These are phyloP conservation scores for Cydia pomonella DNA, from an alignment of 1,140 invertebrate species.

Conservation along the genomic window DNA sequence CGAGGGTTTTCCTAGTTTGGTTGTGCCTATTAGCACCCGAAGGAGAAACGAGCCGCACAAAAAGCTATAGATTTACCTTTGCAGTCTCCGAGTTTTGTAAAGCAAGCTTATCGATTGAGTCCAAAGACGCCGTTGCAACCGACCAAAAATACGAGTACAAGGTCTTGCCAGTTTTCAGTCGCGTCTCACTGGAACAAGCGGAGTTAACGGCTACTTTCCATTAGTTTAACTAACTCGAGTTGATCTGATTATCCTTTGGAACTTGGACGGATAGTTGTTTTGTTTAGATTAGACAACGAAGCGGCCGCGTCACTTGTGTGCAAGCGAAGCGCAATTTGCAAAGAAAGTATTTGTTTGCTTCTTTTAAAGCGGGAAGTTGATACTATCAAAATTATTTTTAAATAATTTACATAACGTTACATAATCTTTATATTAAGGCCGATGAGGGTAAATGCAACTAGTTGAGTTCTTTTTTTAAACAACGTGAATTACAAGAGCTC, in stretches of 20 bases:
- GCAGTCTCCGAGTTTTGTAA: conserved; percentile 35
- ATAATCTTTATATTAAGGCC: no score
- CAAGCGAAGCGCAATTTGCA: background rate
- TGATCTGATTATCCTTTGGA: conserved; percentile 3
- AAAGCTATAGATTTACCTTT: background rate
- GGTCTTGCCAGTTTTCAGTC: conserved; percentile 47
- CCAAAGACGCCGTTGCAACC: conserved; percentile 51
- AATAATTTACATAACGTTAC: no score
- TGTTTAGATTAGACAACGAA: conserved; percentile 2
- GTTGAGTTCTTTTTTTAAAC: no score
- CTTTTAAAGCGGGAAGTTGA: no score
- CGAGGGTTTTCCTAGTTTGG: no score
- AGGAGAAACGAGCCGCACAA: no score
- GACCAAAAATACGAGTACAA: conserved; percentile 51
- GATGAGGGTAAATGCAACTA: no score
- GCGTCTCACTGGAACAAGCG: conserved; percentile 47
- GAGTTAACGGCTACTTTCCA: conserved; percentile 22
- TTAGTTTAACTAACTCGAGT: background rate
- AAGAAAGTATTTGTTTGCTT: no score
- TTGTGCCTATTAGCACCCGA: no score
- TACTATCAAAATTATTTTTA: no score
- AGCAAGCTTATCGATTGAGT: conserved; percentile 41
- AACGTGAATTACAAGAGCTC: no score
- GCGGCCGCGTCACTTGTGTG: background rate
- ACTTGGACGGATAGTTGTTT: background rate